Conservation (phyloP, 2,888 invertebrate species). For the Hymenopus coronatus region DNA sequence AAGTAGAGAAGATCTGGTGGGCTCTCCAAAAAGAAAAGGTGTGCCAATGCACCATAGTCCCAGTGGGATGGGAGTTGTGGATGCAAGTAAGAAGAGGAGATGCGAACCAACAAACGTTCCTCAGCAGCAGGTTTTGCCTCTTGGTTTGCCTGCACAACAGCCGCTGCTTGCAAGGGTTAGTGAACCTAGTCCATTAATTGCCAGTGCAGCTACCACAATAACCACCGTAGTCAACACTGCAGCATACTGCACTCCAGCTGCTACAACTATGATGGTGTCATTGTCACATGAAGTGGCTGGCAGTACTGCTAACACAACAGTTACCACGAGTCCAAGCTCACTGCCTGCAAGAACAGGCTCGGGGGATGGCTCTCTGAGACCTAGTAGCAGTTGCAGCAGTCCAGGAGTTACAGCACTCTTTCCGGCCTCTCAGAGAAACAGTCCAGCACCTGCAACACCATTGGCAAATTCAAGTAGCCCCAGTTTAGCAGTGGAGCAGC, state of each 20-base stretch:
- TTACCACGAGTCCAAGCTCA: conserved; percentile 48
- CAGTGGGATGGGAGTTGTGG: conserved; percentile 52
- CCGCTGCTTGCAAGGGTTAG: conserved; percentile 56
- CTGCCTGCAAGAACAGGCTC: conserved; percentile 52
- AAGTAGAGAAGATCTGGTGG: conserved; percentile 40
- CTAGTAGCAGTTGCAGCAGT: conserved; percentile 27
- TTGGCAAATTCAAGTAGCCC: conserved; percentile 37
- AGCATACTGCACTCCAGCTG: conserved; percentile 43
- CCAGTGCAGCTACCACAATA: conserved; percentile 53
- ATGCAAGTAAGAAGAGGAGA: conserved; percentile 58
- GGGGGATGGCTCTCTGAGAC: conserved; percentile 51
- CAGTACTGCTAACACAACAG: conserved; percentile 56
- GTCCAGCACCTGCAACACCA: conserved; percentile 36
- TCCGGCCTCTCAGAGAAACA: conserved; percentile 11
- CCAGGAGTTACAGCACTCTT: conserved; percentile 11
- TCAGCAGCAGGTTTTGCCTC: background rate
- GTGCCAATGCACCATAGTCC: conserved; percentile 53
- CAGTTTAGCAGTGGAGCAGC: conserved; percentile 47
- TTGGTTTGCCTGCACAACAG: conserved; percentile 39
- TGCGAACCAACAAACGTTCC: conserved; percentile 19
- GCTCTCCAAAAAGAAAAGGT: conserved; percentile 61
- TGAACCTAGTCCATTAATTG: conserved; percentile 68
- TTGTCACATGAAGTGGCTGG: conserved; percentile 39
- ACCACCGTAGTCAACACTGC: conserved; percentile 67
- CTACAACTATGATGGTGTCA: conserved; percentile 36